Evolutionary conservation across 2,113 vertebrate species (phyloP).

Genomic region (Lophura nycthemera): DNA sequence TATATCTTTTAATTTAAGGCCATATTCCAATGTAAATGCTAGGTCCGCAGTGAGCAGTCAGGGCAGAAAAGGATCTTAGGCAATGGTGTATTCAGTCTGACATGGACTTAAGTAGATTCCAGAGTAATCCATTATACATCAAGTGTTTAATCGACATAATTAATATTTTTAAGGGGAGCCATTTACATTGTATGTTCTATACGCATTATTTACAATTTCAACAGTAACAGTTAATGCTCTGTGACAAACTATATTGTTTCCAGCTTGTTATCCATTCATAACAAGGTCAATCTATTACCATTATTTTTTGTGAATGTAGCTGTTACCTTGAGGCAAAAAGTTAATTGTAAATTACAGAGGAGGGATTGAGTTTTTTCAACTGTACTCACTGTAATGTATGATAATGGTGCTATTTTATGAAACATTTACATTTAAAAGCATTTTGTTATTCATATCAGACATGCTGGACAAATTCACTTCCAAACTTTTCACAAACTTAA

Average conservation of each 20-base stretch:
- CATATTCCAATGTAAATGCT: neutral
- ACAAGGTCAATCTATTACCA: slow-evolving; percentile 77
- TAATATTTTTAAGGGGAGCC: slow-evolving; percentile 75
- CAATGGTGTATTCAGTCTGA: slow-evolving; percentile 16
- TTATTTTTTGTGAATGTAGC: slow-evolving; percentile 76
- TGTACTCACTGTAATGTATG: slow-evolving; percentile 39
- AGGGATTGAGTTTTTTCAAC: slow-evolving; percentile 13
- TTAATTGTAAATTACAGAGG: slow-evolving; percentile 77
- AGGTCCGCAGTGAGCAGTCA: neutral
- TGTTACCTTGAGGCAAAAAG: slow-evolving; percentile 77
- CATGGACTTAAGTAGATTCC: slow-evolving; percentile 41
- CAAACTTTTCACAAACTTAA: slow-evolving; percentile 50
- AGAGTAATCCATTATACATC: slow-evolving; percentile 67
- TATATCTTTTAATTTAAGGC: neutral
- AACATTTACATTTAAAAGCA: slow-evolving; percentile 40
- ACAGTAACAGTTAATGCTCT: slow-evolving; percentile 75
- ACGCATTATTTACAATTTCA: slow-evolving; percentile 72
- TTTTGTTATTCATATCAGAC: neutral
- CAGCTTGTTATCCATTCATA: slow-evolving; percentile 78
- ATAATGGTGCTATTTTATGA: slow-evolving; percentile 25
- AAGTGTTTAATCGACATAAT: slow-evolving; percentile 73
- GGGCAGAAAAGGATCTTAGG: slow-evolving; percentile 16
- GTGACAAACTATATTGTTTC: slow-evolving; percentile 78
- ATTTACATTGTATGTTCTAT: slow-evolving; percentile 51
- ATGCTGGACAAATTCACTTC: slow-evolving; percentile 17